A percentile compares a stretch with the other conserved stretches of the same genome.
phyloP scores from a whole-genome alignment of 2,797 vertebrate genomes.

The Manis javanica region DNA sequence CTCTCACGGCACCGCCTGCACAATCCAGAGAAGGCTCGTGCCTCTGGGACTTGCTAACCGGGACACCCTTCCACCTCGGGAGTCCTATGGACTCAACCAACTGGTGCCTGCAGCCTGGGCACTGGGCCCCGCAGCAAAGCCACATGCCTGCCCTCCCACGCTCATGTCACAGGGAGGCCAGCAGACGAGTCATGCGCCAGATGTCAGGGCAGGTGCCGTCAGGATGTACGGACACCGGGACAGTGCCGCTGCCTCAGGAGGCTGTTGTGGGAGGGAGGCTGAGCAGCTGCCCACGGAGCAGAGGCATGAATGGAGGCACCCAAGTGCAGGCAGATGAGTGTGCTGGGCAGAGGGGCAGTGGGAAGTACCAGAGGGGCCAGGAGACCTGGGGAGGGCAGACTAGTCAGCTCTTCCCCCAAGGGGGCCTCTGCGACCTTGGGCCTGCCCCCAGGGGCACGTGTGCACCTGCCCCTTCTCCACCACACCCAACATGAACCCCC shows the following conservation, averaged over 20 bases:
- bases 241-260: background rate
- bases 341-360: background rate
- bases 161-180: background rate
- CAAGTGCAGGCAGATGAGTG: too few species aligned
- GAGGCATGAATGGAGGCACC: rapidly evolving
- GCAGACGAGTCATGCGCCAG: rapidly evolving
- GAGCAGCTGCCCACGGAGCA: background rate
- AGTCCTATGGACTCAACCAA: rapidly evolving
- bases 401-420: background rate
- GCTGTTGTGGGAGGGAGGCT: rapidly evolving
- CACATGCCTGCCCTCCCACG: rapidly evolving
- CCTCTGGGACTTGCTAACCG: background rate
- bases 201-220: rapidly evolving
- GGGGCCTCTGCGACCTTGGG: background rate
- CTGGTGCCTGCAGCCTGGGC: rapidly evolving
- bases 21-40: background rate
- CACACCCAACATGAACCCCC: rapidly evolving
- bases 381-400: background rate
- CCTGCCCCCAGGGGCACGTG: rapidly evolving
- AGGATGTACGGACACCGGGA: rapidly evolving
- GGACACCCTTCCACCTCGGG: rapidly evolving
- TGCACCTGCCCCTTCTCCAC: rapidly evolving
- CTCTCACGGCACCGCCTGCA: rapidly evolving
- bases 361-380: background rate
- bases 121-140: background rate